Conservation (phyloP, 2,797 vertebrate species). For the Lates japonicus region DNA sequence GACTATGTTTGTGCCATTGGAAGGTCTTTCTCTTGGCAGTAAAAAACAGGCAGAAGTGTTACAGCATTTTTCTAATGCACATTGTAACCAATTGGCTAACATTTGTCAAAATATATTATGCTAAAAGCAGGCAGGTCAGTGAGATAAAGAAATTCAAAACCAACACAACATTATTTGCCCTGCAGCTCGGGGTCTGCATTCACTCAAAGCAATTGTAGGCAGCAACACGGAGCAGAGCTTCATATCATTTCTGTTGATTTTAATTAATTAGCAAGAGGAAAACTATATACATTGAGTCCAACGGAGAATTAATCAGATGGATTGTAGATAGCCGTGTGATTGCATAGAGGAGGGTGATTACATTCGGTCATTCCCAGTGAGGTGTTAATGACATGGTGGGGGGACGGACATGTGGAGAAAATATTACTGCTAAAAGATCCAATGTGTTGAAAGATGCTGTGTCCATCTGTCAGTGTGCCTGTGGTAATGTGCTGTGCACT, state of each 20-base stretch:
- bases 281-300: constrained; percentile 47
- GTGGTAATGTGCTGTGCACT: constrained; percentile 33
- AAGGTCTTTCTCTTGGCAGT: constrained; percentile 9
- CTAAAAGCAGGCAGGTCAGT: constrained; percentile 55
- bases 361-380: constrained; percentile 83
- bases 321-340: constrained; percentile 74
- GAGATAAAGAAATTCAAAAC: constrained; percentile 40
- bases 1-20: neutral
- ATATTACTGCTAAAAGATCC: constrained; percentile 54
- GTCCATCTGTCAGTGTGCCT: constrained; percentile 48
- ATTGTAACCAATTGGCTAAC: neutral
- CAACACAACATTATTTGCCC: constrained; percentile 57
- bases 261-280: constrained; percentile 59
- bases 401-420: constrained; percentile 49
- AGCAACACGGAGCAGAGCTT: constrained; percentile 70
- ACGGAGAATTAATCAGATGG: constrained; percentile 76
- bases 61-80: constrained; percentile 22
- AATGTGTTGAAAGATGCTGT: constrained; percentile 39
- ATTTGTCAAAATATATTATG: constrained; percentile 21
- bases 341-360: constrained; percentile 80
- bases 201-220: constrained; percentile 65
- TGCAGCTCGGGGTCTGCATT: constrained; percentile 58
- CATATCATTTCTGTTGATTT: constrained; percentile 62
- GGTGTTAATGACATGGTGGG: constrained; percentile 81
- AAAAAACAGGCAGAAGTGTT: constrained; percentile 17